Evolutionary conservation across 2,113 vertebrate species (phyloP).

Genomic region (Connochaetes taurinus): DNA sequence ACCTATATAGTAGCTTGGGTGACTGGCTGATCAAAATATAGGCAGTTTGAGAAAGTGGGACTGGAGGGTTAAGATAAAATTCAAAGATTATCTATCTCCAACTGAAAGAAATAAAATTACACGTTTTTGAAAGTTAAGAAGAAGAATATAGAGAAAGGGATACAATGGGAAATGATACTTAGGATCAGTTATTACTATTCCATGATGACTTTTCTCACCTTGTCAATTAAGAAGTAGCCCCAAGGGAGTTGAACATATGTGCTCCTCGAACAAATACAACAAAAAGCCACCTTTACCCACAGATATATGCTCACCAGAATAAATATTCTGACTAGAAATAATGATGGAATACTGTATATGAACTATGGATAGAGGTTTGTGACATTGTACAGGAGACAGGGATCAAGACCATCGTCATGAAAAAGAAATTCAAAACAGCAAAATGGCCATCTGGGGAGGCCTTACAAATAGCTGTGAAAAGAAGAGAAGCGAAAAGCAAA

Average conservation of each 20-base stretch:
- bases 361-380: too few relatives aligned
- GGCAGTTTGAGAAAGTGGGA: background rate
- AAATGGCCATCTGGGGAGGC: too few relatives aligned
- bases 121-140: background rate
- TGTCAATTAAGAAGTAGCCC: background rate
- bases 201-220: background rate
- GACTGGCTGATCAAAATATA: background rate
- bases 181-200: background rate
- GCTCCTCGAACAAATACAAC: background rate
- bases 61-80: background rate
- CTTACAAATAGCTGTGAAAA: too few relatives aligned
- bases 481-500: too few relatives aligned
- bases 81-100: background rate
- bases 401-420: too few relatives aligned
- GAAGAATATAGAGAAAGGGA: background rate
- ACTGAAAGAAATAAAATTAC: background rate
- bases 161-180: background rate
- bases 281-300: background rate
- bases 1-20: background rate
- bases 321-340: background rate
- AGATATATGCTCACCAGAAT: background rate
- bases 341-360: background rate
- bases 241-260: background rate
- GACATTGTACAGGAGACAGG: too few relatives aligned
- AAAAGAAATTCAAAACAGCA: too few relatives aligned